These are phyloP conservation scores for Lagria hirta DNA, from an alignment of 2,888 invertebrate species.

Conservation along the genomic window DNA sequence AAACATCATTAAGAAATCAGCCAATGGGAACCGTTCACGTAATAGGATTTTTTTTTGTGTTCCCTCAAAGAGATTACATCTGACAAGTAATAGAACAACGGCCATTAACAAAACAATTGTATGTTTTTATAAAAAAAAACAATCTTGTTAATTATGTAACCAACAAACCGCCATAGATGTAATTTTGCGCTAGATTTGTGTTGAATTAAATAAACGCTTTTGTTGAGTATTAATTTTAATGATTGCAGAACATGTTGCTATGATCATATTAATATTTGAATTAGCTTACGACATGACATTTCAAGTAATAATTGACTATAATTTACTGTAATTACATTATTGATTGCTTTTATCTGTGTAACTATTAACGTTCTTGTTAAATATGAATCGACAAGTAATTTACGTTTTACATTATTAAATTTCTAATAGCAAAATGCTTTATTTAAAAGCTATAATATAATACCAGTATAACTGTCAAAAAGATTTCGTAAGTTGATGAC, in stretches of 20 bases:
- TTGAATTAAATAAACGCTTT: too few relatives aligned
- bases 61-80: constrained; percentile 34
- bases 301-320: constrained; percentile 17
- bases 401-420: constrained; percentile 14
- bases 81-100: constrained; percentile 32
- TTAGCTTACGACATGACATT: constrained; percentile 19
- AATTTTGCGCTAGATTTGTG: too few relatives aligned
- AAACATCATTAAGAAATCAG: constrained; percentile 54
- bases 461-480: too few relatives aligned
- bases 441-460: too few relatives aligned
- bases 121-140: too few relatives aligned
- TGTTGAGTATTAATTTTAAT: too few relatives aligned
- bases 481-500: too few relatives aligned
- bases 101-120: constrained; percentile 24
- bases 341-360: constrained; percentile 8
- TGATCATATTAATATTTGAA: constrained; percentile 19
- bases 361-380: constrained; percentile 13
- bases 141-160: too few relatives aligned
- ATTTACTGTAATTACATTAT: constrained; percentile 16
- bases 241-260: too few relatives aligned
- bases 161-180: constrained; percentile 2
- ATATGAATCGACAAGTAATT: constrained; percentile 11
- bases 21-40: constrained; percentile 52
- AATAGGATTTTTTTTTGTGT: constrained; percentile 52
- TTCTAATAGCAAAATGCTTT: constrained; percentile 14